These are phyloP conservation scores for Eilema sororculum DNA, from an alignment of 2,888 invertebrate genomes.

Conservation along the genomic window DNA sequence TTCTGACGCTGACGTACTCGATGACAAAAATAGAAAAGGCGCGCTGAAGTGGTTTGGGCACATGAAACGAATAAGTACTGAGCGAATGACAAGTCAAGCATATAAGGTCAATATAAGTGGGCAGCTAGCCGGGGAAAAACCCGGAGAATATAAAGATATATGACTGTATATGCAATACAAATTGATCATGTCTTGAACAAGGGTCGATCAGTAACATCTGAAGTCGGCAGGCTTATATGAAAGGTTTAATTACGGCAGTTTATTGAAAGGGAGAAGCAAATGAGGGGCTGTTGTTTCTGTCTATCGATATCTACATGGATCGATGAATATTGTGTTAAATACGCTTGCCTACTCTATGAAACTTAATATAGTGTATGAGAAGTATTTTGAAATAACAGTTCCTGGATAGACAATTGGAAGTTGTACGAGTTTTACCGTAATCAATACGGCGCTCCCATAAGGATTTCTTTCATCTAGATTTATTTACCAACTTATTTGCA, in stretches of 20 bases:
- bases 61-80: not conserved
- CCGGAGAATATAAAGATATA: not conserved
- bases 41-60: not conserved
- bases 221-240: not conserved
- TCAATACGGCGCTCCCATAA: too few relatives aligned
- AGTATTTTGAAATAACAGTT: too few relatives aligned
- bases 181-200: not conserved
- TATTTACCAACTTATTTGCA: too few relatives aligned
- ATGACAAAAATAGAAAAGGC: not conserved
- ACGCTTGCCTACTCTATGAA: too few relatives aligned
- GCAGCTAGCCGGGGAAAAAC: not conserved
- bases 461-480: too few relatives aligned
- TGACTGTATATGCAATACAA: too few relatives aligned
- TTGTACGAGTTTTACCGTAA: too few relatives aligned
- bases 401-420: too few relatives aligned
- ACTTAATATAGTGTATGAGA: too few relatives aligned
- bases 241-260: not conserved
- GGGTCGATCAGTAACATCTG: not conserved
- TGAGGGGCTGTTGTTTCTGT: not conserved
- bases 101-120: not conserved
- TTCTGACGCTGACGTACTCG: too few relatives aligned
- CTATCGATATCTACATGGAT: not conserved
- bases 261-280: slow-evolving; percentile 4
- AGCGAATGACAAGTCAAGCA: not conserved
- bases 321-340: too few relatives aligned